phyloP scores from a whole-genome alignment of 2,888 invertebrate species.

The Epinotia brunnichana region DNA sequence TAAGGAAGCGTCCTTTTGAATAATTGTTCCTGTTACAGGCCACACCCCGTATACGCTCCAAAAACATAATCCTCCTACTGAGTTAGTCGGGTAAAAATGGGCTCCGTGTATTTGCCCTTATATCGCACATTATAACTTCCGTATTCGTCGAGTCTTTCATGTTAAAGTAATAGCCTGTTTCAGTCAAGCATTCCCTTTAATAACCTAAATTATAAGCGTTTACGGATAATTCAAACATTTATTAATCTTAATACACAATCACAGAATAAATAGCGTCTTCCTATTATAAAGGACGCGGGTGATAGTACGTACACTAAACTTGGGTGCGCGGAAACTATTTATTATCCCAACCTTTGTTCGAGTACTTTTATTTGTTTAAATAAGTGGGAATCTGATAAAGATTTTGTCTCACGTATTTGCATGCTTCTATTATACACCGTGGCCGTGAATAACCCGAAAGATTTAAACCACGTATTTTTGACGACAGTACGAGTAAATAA shows the following conservation, averaged over 20 bases:
- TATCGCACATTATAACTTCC: background rate
- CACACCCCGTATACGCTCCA: no score
- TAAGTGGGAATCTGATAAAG: no score
- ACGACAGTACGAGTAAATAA: no score
- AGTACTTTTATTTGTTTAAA: no score
- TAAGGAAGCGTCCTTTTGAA: no score
- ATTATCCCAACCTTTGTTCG: background rate
- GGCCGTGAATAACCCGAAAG: no score
- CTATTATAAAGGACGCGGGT: slow-evolving; percentile 49
- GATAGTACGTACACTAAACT: slow-evolving; percentile 46
- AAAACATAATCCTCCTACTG: no score
- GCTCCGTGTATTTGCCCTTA: background rate
- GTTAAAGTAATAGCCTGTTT: background rate
- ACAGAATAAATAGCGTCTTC: slow-evolving; percentile 54
- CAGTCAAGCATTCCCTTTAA: slow-evolving; percentile 16
- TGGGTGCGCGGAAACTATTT: slow-evolving; percentile 41
- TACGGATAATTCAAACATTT: slow-evolving; percentile 48
- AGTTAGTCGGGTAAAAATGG: background rate
- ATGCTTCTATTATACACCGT: no score
- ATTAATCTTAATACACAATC: slow-evolving; percentile 55
- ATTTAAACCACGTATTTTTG: no score
- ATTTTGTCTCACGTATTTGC: no score
- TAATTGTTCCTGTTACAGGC: no score
- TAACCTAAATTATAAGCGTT: slow-evolving; percentile 39
- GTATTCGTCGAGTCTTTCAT: background rate